Percentiles rank a stretch among this genome's conserved stretches.
Conservation (phyloP, 2,797 vertebrate species). For the Rousettus madagascariensis region DNA sequence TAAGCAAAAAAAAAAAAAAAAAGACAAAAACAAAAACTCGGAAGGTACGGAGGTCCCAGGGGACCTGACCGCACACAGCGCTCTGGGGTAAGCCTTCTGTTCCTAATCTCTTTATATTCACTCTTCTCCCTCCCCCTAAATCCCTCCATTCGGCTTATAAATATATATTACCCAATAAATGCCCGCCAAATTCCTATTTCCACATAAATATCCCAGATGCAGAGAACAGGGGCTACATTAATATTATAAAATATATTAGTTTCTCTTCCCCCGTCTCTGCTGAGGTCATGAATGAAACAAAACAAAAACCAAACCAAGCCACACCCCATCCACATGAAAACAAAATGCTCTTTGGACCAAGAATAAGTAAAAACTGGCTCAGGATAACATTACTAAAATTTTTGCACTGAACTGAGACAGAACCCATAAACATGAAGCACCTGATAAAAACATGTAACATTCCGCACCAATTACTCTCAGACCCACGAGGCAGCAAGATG, state of each 20-base stretch:
- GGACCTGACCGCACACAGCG: not conserved
- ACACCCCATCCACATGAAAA: constrained; percentile 45
- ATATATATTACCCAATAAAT: constrained; percentile 64
- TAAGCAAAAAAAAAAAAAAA: not conserved
- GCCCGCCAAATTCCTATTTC: constrained; percentile 66
- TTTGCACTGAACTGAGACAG: constrained; percentile 61
- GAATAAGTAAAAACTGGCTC: constrained; percentile 84
- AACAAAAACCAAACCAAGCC: constrained; percentile 73
- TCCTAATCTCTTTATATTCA: not conserved
- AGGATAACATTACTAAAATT: constrained; percentile 77
- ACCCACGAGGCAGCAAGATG: constrained; percentile 52
- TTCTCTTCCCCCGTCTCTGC: constrained; percentile 79
- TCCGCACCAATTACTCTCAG: constrained; percentile 37
- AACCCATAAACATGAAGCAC: constrained; percentile 78
- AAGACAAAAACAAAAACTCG: not conserved
- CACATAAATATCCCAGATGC: constrained; percentile 74
- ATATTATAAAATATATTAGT: constrained; percentile 84
- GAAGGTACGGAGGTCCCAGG: constrained; percentile 5
- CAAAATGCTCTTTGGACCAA: constrained; percentile 84
- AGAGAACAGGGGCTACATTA: constrained; percentile 79
- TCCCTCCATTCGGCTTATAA: constrained; percentile 51
- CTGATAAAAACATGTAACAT: constrained; percentile 63
- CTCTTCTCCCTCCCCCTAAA: constrained; percentile 45
- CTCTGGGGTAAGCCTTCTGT: not conserved
- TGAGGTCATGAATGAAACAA: constrained; percentile 77